Evolutionary conservation across 2,113 vertebrate species (phyloP).

Genomic region (Epinephelus lanceolatus): DNA sequence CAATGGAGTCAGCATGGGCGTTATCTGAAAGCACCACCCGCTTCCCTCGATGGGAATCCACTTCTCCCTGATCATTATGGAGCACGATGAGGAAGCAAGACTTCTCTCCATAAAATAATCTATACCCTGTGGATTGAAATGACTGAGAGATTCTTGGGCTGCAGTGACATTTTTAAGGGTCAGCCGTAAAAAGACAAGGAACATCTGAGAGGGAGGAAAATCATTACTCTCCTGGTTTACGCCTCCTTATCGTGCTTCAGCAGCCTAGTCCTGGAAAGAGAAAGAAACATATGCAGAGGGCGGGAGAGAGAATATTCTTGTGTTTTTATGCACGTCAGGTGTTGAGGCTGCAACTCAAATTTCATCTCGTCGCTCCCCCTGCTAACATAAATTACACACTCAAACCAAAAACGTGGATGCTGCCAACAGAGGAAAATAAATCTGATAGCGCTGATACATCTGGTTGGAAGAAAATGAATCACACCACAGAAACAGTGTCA

Average conservation of each 20-base stretch:
- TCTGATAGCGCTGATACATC: slow-evolving; percentile 11
- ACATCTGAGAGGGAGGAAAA: slow-evolving; percentile 55
- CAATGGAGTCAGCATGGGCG: neutral
- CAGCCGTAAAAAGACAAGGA: slow-evolving; percentile 60
- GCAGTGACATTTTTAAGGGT: slow-evolving; percentile 71
- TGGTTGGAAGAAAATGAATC: slow-evolving; percentile 12
- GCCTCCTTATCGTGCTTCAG: slow-evolving; percentile 61
- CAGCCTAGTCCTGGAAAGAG: slow-evolving; percentile 45
- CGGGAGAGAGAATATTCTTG: slow-evolving; percentile 3
- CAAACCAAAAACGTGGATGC: slow-evolving; percentile 16
- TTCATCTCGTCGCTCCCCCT: slow-evolving; percentile 35
- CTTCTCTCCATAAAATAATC: slow-evolving; percentile 56
- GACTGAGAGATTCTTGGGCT: slow-evolving; percentile 48
- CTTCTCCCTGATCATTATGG: slow-evolving; percentile 28
- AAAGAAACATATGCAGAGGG: slow-evolving; percentile 32
- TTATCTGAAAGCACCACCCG: slow-evolving; percentile 61
- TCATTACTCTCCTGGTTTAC: slow-evolving; percentile 60
- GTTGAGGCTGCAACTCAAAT: slow-evolving; percentile 53
- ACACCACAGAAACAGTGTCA: neutral
- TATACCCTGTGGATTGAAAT: slow-evolving; percentile 41
- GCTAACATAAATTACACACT: slow-evolving; percentile 45
- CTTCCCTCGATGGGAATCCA: slow-evolving; percentile 20
- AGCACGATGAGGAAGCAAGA: slow-evolving; percentile 30
- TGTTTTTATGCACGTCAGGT: slow-evolving; percentile 49
- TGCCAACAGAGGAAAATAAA: slow-evolving; percentile 23